Conservation (phyloP, 2,888 invertebrate species). For the Drosophila mercatorum region DNA sequence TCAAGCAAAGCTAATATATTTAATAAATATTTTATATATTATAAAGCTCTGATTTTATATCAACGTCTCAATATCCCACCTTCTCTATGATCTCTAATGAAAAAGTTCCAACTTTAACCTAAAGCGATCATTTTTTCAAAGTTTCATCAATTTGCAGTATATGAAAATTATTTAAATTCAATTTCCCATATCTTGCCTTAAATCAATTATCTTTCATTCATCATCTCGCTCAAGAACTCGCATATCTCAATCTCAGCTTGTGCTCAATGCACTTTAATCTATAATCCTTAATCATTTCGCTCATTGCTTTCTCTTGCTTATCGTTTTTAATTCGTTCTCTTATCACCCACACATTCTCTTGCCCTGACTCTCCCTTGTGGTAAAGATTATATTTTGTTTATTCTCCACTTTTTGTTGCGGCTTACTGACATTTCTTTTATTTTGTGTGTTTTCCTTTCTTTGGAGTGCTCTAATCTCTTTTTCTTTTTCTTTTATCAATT, state of each 20-base stretch:
- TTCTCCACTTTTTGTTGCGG: background rate
- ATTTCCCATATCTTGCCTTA: background rate
- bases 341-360: slow-evolving; percentile 3
- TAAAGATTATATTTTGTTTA: slow-evolving; percentile 9
- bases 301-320: background rate
- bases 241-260: background rate
- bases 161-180: background rate
- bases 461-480: background rate
- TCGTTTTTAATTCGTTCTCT: background rate
- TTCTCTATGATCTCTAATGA: too few relatives aligned
- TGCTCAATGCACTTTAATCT: background rate
- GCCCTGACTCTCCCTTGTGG: background rate
- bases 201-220: background rate
- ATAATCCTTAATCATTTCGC: background rate
- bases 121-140: background rate
- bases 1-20: background rate
- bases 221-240: background rate
- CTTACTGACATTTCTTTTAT: background rate
- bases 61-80: too few relatives aligned
- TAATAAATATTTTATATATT: background rate
- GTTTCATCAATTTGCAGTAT: background rate
- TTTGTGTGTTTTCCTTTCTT: background rate
- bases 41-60: too few relatives aligned
- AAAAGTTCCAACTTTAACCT: too few relatives aligned
- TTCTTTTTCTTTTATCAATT: slow-evolving; percentile 3